Percentiles rank a stretch among this genome's conserved stretches.
These are phyloP conservation scores for Platichthys stellatus DNA, from an alignment of 2,113 vertebrate species.

Conservation along the genomic window DNA sequence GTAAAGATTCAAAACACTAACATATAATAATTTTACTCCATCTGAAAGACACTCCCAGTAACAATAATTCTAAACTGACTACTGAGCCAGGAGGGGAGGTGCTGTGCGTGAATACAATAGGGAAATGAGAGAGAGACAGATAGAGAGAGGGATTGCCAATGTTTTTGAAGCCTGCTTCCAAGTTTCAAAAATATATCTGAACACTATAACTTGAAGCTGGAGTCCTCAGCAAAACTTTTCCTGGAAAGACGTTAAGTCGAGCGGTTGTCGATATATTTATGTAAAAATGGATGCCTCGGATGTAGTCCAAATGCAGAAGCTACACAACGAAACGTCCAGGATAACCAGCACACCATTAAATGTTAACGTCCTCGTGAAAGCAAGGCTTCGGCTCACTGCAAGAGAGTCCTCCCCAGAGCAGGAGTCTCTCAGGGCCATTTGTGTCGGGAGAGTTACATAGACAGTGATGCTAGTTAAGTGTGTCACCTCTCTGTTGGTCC, in stretches of 20 bases:
- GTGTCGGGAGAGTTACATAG: conserved; percentile 24
- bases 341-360: conserved; percentile 65
- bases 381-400: conserved; percentile 20
- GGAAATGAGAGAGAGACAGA: background rate
- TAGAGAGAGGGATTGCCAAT: background rate
- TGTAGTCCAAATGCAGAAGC: conserved; percentile 6
- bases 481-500: conserved; percentile 29
- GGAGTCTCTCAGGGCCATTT: conserved; percentile 20
- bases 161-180: conserved; percentile 9
- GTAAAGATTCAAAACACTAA: conserved; percentile 26
- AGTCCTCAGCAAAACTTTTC: conserved; percentile 19
- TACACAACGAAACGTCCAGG: conserved; percentile 26
- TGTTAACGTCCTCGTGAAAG: conserved; percentile 43
- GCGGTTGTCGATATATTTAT: conserved; percentile 32
- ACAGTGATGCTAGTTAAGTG: conserved; percentile 51
- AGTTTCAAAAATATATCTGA: background rate
- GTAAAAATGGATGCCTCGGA: conserved; percentile 41
- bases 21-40: conserved; percentile 9
- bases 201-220: background rate
- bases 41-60: conserved; percentile 12
- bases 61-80: conserved; percentile 17
- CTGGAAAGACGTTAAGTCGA: conserved; percentile 13
- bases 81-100: conserved; percentile 5
- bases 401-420: conserved; percentile 16
- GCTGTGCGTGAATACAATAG: background rate